Conservation (phyloP, 2,113 vertebrate genomes). For the Todiramphus saurophagus region DNA sequence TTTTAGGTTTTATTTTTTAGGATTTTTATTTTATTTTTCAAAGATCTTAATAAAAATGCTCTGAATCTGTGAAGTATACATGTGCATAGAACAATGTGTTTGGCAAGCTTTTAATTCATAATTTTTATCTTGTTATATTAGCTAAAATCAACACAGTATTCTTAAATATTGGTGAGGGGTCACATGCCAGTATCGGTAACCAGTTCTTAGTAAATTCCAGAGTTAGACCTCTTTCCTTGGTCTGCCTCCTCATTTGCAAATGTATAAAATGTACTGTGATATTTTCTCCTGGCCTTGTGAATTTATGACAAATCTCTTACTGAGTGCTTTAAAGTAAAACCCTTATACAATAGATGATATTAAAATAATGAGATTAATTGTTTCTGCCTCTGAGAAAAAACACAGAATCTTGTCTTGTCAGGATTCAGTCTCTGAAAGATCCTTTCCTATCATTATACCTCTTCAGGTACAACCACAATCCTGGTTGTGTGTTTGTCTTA, state of each 20-base stretch:
- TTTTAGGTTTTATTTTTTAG: neutral
- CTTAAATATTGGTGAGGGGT: neutral
- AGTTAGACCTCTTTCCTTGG: neutral
- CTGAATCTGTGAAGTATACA: neutral
- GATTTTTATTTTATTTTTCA: neutral
- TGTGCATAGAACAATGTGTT: neutral
- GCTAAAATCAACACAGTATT: neutral
- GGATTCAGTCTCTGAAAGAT: neutral
- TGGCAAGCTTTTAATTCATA: neutral
- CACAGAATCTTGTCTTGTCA: neutral
- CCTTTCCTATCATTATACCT: neutral
- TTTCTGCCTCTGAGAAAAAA: neutral
- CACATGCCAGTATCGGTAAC: neutral
- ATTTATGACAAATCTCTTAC: conserved; percentile 5
- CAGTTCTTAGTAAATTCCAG: neutral
- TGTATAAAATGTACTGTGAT: neutral
- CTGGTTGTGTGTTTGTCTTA: neutral
- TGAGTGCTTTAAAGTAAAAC: neutral
- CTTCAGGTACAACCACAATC: neutral
- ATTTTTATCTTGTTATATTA: neutral
- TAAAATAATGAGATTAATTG: conserved; percentile 30
- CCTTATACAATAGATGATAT: neutral
- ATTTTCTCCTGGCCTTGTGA: neutral
- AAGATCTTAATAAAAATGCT: neutral
- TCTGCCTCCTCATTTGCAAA: neutral